Conservation (phyloP, 2,797 vertebrate species). For the Anguilla obscura region DNA sequence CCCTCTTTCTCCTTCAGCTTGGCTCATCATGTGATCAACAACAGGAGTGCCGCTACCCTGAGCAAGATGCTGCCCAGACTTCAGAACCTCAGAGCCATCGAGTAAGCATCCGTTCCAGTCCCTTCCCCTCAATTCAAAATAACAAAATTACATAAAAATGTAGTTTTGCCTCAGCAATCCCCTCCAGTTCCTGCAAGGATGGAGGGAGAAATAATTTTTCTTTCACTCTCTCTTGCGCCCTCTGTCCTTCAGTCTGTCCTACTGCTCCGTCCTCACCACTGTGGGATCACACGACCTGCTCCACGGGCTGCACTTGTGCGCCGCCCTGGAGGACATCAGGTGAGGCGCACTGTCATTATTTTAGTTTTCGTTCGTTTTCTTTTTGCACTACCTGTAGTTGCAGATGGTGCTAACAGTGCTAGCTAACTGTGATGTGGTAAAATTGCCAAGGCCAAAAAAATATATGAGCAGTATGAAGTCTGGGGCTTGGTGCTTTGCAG, state of each 20-base stretch:
- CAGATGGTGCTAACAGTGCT: too few species aligned
- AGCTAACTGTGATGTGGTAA: slow-evolving; percentile 2
- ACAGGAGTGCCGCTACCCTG: slow-evolving; percentile 55
- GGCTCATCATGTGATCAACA: slow-evolving; percentile 65
- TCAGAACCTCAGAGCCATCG: slow-evolving; percentile 61
- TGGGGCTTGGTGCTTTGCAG: background rate
- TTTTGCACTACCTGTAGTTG: background rate
- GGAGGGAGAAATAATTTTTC: background rate
- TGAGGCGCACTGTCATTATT: slow-evolving; percentile 41
- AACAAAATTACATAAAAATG: background rate
- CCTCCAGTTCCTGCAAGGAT: background rate
- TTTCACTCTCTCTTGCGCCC: slow-evolving; percentile 41
- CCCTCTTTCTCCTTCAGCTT: slow-evolving; percentile 61
- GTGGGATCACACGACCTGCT: slow-evolving; percentile 56
- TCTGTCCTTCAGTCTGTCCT: slow-evolving; percentile 62
- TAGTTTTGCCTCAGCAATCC: background rate
- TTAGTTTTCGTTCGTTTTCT: background rate
- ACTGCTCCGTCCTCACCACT: slow-evolving; percentile 56
- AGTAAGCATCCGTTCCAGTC: slow-evolving; percentile 60
- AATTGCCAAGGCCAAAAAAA: background rate
- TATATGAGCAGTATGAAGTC: slow-evolving; percentile 16
- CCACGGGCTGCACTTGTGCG: slow-evolving; percentile 55
- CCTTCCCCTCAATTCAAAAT: background rate
- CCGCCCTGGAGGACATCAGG: slow-evolving; percentile 63
- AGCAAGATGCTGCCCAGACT: slow-evolving; percentile 51